Percentiles rank a stretch among this genome's conserved stretches.
phyloP scores from a whole-genome alignment of 1,140 invertebrate genomes.

The Lucilia cuprina region DNA sequence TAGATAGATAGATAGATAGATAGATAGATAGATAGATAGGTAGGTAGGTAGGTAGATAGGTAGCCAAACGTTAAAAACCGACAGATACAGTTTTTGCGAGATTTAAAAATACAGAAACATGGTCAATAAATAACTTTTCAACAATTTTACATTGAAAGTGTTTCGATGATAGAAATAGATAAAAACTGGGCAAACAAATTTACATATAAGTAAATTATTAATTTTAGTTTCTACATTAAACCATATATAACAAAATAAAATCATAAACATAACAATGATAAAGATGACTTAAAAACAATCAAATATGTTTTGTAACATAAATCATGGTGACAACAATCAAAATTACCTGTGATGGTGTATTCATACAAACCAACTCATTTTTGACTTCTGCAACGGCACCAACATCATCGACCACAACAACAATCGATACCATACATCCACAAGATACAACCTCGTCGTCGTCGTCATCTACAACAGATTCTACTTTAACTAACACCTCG shows the following conservation, averaged over 20 bases:
- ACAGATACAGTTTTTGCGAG: no score
- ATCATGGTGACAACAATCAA: slow-evolving; percentile 62
- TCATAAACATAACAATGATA: no score
- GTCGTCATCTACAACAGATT: neutral
- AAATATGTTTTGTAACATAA: slow-evolving; percentile 35
- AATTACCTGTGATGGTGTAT: slow-evolving; percentile 61
- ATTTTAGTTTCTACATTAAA: neutral
- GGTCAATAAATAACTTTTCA: no score
- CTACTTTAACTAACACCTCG: neutral
- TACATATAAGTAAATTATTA: neutral
- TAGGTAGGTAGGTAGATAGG: no score
- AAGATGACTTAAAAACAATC: neutral
- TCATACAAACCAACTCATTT: slow-evolving; percentile 61
- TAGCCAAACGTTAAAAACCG: no score
- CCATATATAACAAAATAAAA: no score
- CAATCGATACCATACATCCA: neutral
- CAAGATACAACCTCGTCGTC: slow-evolving; percentile 12
- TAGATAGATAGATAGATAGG: no score
- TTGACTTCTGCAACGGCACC: slow-evolving; percentile 44
- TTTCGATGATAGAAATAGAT: no score
- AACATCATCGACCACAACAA: neutral
- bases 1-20: no score
- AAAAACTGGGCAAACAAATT: neutral
- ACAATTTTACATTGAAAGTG: no score
- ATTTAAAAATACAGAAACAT: no score